These are phyloP conservation scores for Thera obeliscata DNA, from an alignment of 2,888 invertebrate genomes.

Conservation along the genomic window DNA sequence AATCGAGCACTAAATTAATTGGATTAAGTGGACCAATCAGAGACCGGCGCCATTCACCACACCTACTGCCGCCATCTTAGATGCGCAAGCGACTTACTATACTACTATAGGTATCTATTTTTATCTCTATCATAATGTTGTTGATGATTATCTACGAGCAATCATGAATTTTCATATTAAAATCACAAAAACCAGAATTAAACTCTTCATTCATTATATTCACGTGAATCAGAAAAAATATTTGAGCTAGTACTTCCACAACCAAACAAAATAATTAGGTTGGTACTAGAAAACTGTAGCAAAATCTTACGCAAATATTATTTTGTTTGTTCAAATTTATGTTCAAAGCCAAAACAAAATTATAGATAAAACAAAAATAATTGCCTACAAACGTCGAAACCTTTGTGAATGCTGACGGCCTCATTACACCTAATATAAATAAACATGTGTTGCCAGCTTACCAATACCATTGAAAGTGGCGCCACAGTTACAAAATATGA, in stretches of 20 bases:
- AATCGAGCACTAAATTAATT: slow-evolving; percentile 64
- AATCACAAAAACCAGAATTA: not conserved
- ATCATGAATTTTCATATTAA: not conserved
- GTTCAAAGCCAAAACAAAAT: slow-evolving; percentile 1
- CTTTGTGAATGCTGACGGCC: slow-evolving; percentile 38
- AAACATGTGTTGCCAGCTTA: slow-evolving; percentile 37
- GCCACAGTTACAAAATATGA: not conserved
- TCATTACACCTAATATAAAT: slow-evolving; percentile 43
- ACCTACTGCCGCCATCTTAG: slow-evolving; percentile 78
- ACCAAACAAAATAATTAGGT: not conserved
- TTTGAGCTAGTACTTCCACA: too few relatives aligned
- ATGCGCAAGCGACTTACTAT: slow-evolving; percentile 51
- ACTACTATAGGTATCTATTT: slow-evolving; percentile 17
- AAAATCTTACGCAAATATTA: not conserved
- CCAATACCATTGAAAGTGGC: not conserved
- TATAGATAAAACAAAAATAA: slow-evolving; percentile 27
- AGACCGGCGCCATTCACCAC: slow-evolving; percentile 62
- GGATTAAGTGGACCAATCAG: slow-evolving; percentile 69
- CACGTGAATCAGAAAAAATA: not conserved
- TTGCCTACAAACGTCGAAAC: slow-evolving; percentile 28
- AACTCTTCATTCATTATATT: not conserved
- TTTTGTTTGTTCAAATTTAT: slow-evolving; percentile 16
- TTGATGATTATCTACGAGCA: not conserved
- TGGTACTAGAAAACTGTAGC: not conserved
- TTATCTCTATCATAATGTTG: slow-evolving; percentile 38